Evolutionary conservation across 2,888 invertebrate genomes (phyloP), one percentile per base, ranked within the genome.

Genomic region (Thalpophila matura): DNA sequence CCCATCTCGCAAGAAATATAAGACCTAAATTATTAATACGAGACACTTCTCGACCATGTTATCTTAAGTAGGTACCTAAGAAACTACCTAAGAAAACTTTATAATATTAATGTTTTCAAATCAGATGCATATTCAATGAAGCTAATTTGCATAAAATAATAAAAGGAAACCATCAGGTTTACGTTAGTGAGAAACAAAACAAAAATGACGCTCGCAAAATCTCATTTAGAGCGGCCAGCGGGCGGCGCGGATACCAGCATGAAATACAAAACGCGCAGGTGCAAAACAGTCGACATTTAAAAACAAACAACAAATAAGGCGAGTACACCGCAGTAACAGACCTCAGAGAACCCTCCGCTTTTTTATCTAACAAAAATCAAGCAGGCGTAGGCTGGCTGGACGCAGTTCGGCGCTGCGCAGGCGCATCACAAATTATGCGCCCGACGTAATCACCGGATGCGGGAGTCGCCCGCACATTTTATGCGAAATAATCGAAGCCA

Each of bases 401-500:
- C 76, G 80, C 82, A 84, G 84, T 80, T 83, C 89, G 84, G 86
- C 89, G 58, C 89, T 84, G 86, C 89, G 58, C 91, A 88, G 88
- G 90, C 91, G 91, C 93, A 93, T 93, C 92, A 89, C 93, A 91
- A 93, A 93, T 94, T 93, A 93, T 93, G 89, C 89, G 84, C 85
- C 85, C 86, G 88, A 84, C 90, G 86, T 94, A 95, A 95, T 94
- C 91, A 90, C 94, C 94, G 95, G 95, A 95, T 95, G 95, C 94
- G 94, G 94, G 94, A 92, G 92, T 91, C 92, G 90, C 91, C 93
- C 92, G 91, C 91, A 91, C 92, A 89, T 93, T 92, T 91, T 90
- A 91, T 88, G 93, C 94, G 90, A 93, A 94, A 94, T 93, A 91
- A 94, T 93, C 93, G 92, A 91, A 93, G 93, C 94, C 93, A 93